A percentile compares a stretch with the other conserved stretches of the same genome.
Evolutionary conservation across 2,113 vertebrate genomes (phyloP).

Genomic region (Mus pahari): DNA sequence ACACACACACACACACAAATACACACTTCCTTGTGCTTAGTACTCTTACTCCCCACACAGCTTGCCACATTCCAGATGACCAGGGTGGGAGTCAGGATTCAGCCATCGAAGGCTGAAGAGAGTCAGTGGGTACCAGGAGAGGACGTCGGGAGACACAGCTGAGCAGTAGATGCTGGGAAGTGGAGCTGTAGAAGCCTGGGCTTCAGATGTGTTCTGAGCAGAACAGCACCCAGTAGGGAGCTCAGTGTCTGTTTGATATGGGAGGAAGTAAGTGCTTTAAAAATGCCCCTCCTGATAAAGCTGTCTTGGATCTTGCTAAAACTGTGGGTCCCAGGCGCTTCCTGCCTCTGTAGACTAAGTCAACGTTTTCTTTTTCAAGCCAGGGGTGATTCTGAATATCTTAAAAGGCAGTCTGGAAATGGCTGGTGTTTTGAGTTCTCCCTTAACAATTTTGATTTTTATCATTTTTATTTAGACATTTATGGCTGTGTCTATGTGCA

Average conservation of each 20-base stretch:
- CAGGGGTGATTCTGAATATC: background rate
- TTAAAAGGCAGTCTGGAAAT: background rate
- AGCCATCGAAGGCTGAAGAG: background rate
- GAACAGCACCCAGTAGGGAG: background rate
- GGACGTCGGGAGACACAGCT: fast-evolving
- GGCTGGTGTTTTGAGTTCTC: background rate
- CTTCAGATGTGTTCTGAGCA: background rate
- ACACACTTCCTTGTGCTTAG: background rate
- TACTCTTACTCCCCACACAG: too few species aligned
- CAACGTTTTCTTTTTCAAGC: background rate
- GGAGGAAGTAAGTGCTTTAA: background rate
- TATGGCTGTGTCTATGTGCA: background rate
- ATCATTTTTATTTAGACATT: background rate
- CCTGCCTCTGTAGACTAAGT: background rate
- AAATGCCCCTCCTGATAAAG: background rate
- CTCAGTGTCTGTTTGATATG: background rate
- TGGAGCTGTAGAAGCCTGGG: background rate
- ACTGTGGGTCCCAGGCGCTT: background rate
- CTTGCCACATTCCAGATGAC: background rate
- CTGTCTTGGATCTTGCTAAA: background rate
- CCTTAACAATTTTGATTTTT: background rate
- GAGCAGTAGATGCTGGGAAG: background rate
- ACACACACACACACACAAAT: too few species aligned
- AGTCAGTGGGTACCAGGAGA: background rate
- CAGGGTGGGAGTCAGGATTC: background rate